Evolutionary conservation across 2,113 vertebrate genomes (phyloP), one percentile per base, ranked within the genome.

Genomic region (Tympanuchus pallidicinctus): DNA sequence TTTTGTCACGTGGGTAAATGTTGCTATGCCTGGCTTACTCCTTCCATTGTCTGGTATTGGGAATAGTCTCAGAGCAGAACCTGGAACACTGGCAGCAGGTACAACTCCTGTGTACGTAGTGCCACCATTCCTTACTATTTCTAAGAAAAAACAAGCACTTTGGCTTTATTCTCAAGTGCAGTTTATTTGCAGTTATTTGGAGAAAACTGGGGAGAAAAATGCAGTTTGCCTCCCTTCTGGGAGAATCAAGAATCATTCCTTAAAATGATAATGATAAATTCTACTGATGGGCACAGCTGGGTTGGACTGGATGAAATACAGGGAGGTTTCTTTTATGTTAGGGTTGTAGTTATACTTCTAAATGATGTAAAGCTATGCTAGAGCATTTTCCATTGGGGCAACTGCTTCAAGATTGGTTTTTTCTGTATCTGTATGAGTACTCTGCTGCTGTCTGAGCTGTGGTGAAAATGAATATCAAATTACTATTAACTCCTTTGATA

Each of bases 391-490:
- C 16, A 12, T 54, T 64, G 30, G 66, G 38, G 24, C 71, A 76
- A 20, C 8, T 52, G 13, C 17, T 63, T 91, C 28, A 74, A 0
- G 48, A 67, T 67, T 8, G n/a, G 30, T 74, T 85, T 85, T 71
- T 42, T 45, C 83, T 82, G 59, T 63, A 45, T 72, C 50, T 87
- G 73, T 89, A 63, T 86, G 86, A 93, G 81, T 72, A 73, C 32
- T 93, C 48, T 85, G 30, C 59, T 89, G 48, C 70, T 82, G 36
- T 45, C 38, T 70, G 42, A 71, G 79, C 66, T 80, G 18, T 50
- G 65, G 63, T 73, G 71, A 94, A 76, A 88, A 73, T 91, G 14
- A 85, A 24, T 82, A 69, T 48, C 71, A 76, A 81, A 73, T 89
- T 94, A 28, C 24, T 57, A 6, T 60, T 79, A 78, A 59, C 56